phyloP scores from a whole-genome alignment of 2,113 vertebrate species.

The Nicator chloris region DNA sequence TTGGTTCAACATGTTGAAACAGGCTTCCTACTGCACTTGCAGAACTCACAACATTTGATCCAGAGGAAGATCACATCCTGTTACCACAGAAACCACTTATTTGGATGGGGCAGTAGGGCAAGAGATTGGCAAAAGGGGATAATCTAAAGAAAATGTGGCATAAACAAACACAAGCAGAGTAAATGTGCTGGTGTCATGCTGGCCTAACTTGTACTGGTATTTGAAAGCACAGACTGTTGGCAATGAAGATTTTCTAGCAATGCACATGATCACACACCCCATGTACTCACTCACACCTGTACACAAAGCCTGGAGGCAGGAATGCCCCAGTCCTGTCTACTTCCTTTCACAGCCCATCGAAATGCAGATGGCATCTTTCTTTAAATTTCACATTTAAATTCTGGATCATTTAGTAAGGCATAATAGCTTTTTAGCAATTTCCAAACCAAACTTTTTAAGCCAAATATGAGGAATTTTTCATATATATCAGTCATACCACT shows the following conservation, averaged over 20 bases:
- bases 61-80: neutral
- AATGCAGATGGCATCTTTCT: neutral
- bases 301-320: neutral
- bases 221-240: neutral
- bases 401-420: neutral
- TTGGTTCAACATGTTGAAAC: neutral
- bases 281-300: neutral
- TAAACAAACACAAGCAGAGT: neutral
- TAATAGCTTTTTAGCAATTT: neutral
- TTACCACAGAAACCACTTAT: neutral
- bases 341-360: neutral
- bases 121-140: neutral
- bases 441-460: neutral
- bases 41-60: neutral
- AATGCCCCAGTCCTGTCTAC: fast-evolving
- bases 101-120: neutral
- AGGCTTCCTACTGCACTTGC: neutral
- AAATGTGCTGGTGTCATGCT: neutral
- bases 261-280: no score
- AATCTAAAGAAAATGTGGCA: neutral
- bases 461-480: neutral
- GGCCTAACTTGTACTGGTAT: fast-evolving
- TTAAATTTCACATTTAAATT: neutral
- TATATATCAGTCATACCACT: neutral
- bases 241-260: neutral